Evolutionary conservation across 2,113 vertebrate genomes (phyloP).

Genomic region (Sceloporus undulatus): DNA sequence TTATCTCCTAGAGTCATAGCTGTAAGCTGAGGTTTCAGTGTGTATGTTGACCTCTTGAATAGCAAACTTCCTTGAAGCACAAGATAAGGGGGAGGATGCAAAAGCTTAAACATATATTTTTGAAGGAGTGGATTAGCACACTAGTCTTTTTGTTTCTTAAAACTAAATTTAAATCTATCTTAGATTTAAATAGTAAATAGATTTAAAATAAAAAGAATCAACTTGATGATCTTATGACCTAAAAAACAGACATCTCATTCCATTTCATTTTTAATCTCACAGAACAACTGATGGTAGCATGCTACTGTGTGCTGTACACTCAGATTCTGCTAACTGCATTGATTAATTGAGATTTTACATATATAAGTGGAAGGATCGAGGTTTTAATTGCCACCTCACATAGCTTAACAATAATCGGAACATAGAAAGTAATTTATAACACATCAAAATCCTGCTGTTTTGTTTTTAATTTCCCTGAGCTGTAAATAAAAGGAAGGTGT

Average conservation of each 20-base stretch:
- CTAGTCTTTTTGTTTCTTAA: conserved; percentile 45
- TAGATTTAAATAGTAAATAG: conserved; percentile 37
- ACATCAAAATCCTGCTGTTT: conserved; percentile 27
- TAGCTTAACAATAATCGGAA: conserved; percentile 28
- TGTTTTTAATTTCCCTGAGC: background rate
- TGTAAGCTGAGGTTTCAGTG: conserved; percentile 72
- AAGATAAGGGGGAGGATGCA: conserved; percentile 67
- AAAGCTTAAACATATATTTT: conserved; percentile 61
- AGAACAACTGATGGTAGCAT: background rate
- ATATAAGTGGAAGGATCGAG: conserved; percentile 9
- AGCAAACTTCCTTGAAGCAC: conserved; percentile 78
- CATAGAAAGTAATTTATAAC: conserved; percentile 30
- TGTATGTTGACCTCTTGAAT: conserved; percentile 72
- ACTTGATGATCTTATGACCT: conserved; percentile 21
- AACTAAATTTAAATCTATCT: conserved; percentile 65
- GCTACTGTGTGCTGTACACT: background rate
- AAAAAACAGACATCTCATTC: background rate
- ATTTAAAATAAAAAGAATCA: conserved; percentile 37
- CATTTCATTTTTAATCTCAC: conserved; percentile 5
- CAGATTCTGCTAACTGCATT: background rate
- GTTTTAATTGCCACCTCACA: background rate
- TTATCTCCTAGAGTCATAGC: conserved; percentile 79
- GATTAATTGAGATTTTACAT: background rate
- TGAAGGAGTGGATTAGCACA: conserved; percentile 47
- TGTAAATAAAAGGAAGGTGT: conserved; percentile 32